phyloP scores from a whole-genome alignment of 1,140 invertebrate genomes.

The Chelonus insularis region DNA sequence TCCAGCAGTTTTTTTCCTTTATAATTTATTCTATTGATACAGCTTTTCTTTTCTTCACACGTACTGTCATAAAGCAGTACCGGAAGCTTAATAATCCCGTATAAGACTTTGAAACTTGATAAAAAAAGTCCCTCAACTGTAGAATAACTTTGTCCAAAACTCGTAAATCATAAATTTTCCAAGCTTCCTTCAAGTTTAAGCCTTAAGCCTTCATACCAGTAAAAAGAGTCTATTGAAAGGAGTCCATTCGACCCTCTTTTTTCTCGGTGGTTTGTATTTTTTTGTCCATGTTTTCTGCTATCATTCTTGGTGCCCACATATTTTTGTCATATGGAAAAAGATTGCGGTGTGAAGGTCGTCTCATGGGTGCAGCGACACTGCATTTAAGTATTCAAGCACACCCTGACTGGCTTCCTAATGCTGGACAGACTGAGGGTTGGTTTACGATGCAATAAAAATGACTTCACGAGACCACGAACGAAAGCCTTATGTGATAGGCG shows the following conservation, averaged over 20 bases:
- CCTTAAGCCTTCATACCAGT: no score
- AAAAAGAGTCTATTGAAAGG: no score
- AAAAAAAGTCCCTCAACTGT: no score
- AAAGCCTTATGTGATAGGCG: slow-evolving; percentile 35
- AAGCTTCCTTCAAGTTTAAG: not conserved
- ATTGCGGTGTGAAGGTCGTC: not conserved
- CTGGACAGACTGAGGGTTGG: slow-evolving; percentile 38
- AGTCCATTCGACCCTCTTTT: no score
- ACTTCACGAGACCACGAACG: slow-evolving; percentile 49
- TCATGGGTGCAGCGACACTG: not conserved
- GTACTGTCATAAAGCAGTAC: no score
- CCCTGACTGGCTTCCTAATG: slow-evolving; percentile 51
- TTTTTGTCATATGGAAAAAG: not conserved
- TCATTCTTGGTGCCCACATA: no score
- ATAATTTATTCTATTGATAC: not conserved
- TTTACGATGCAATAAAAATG: slow-evolving; percentile 59
- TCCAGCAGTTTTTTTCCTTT: not conserved
- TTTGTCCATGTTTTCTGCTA: no score
- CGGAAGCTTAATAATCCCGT: no score
- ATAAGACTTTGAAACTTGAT: no score
- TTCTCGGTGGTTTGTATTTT: not conserved
- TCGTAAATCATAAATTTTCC: no score
- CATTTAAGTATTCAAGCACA: slow-evolving; percentile 22
- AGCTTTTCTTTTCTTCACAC: no score
- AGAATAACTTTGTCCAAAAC: no score